Evolutionary conservation across 2,113 vertebrate species (phyloP), one percentile per base, ranked within the genome.

Genomic region (Oncorhynchus kisutch): DNA sequence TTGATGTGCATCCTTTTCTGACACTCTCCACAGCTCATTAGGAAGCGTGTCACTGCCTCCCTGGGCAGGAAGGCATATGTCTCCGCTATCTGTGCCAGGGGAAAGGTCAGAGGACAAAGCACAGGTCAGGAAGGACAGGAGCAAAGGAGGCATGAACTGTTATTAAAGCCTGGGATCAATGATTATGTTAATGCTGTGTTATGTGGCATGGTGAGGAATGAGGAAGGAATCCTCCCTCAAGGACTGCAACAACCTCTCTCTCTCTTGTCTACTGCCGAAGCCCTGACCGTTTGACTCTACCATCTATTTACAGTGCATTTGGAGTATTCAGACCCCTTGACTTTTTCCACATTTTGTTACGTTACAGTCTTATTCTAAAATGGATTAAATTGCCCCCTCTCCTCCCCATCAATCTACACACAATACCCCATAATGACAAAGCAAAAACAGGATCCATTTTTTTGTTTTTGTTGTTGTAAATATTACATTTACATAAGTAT

Each of bases 1-100:
- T 97, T 99, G 91, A 95, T 94, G 93, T 99, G 97, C 97, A 99
- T 99, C 94, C 97, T 96, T 94, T 99, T 99, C 95, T 99, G 97
- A 92, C 97, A 99, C 89, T 99, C 97, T 0, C 96, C 96, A 86
- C 97, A 99, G 85, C 97, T 99, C 97, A 99, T 99, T 90, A 99
- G 93, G 91, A 99, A 99, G 66, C 97, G 95, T 88, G 97, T 99
- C 89, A 99, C 97, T 1, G 97, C 97, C 89, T 99, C 97, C 82
- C 97, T 90, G 0, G 97, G 97, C 78, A 99, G 94, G 90, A 99
- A 99, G 82, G 97, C 97, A 0, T 99, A 99, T 45, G 97, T 99
- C 92, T 99, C 97, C 0, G 97, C 97, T 20, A 99, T 99, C 97
- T 99, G 94, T 79, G 86, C 73, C 78, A 64, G 70, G 54, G n/a